Conservation (phyloP, 2,797 vertebrate species). For the Salmo trutta region DNA sequence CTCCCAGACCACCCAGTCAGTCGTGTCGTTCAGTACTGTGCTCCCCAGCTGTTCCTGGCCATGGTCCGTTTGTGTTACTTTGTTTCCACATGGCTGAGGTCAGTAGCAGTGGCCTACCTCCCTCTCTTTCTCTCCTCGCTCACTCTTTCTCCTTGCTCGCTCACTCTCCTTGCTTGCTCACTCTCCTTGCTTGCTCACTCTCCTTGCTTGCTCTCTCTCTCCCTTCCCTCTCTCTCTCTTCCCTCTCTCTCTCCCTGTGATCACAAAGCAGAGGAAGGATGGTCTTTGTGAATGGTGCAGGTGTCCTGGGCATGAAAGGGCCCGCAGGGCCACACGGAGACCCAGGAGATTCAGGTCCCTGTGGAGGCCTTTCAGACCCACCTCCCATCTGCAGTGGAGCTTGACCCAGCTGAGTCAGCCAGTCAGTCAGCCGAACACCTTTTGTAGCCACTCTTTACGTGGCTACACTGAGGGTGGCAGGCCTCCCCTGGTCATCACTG, state of each 20-base stretch:
- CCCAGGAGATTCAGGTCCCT: slow-evolving; percentile 51
- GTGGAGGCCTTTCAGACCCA: slow-evolving; percentile 59
- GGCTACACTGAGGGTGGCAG: slow-evolving; percentile 41
- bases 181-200: too few species aligned
- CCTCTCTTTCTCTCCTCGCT: slow-evolving; percentile 4
- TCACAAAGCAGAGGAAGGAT: slow-evolving; percentile 64
- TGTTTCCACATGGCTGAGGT: slow-evolving; percentile 75
- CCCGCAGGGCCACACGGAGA: slow-evolving; percentile 46
- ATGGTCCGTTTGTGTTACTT: slow-evolving; percentile 80
- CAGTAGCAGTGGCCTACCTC: slow-evolving; percentile 53
- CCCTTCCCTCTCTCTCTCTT: slow-evolving; percentile 23
- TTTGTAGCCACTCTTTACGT: slow-evolving; percentile 52
- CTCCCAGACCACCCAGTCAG: slow-evolving; percentile 71
- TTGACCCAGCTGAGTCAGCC: slow-evolving; percentile 72
- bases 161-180: slow-evolving; percentile 12
- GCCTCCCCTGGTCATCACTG: slow-evolving; percentile 54
- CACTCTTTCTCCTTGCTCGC: slow-evolving; percentile 25
- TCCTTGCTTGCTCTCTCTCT: slow-evolving; percentile 36
- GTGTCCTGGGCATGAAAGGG: slow-evolving; percentile 74
- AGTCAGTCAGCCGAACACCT: slow-evolving; percentile 58
- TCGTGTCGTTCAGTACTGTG: slow-evolving; percentile 56
- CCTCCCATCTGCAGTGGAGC: slow-evolving; percentile 76
- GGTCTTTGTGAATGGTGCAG: slow-evolving; percentile 80
- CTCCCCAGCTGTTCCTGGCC: slow-evolving; percentile 81
- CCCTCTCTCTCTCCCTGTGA: slow-evolving; percentile 32